Conservation (phyloP, 2,113 vertebrate species). For the Bucco capensis region DNA sequence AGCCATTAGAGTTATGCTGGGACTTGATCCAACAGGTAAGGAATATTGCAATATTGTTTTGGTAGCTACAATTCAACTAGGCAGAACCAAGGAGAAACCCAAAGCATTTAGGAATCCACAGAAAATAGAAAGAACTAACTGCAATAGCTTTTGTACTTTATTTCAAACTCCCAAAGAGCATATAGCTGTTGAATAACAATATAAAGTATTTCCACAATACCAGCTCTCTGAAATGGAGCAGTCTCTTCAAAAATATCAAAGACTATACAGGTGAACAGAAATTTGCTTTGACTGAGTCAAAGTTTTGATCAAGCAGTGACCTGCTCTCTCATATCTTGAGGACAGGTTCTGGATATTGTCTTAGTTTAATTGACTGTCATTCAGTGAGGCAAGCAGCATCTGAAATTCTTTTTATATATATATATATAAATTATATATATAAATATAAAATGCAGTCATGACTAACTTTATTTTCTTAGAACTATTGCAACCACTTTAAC, state of each 20-base stretch:
- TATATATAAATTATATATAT: too few species aligned
- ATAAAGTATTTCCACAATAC: background rate
- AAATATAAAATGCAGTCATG: background rate
- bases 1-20: background rate
- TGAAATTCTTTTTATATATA: too few species aligned
- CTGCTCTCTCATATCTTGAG: background rate
- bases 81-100: background rate
- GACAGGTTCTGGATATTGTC: background rate
- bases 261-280: background rate
- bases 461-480: background rate
- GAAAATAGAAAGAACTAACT: constrained; percentile 6
- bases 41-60: constrained; percentile 23
- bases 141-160: background rate
- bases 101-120: background rate
- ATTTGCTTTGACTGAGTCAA: background rate
- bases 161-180: background rate
- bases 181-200: background rate
- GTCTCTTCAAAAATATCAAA: background rate
- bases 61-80: background rate
- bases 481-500: background rate
- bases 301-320: background rate
- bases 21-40: background rate
- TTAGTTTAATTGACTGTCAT: background rate
- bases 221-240: background rate
- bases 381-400: background rate